Base-by-base conservation (phyloP, 2,113 vertebrate species). In the Alouatta palliata region DNA sequence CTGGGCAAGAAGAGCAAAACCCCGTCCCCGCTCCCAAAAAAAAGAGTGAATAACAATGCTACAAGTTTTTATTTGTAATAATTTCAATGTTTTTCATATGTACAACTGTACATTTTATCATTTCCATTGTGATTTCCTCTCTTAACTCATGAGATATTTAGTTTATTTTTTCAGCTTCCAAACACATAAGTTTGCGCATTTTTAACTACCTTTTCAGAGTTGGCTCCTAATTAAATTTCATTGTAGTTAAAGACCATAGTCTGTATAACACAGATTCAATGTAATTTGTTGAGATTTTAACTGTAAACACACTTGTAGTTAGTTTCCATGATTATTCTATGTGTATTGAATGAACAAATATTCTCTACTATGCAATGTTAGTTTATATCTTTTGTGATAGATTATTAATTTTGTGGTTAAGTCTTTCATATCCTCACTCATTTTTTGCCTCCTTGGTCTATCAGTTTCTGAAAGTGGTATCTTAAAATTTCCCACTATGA, bases 241-340 rank as follows among this genome's bases (percentile, higher is more conserved):
- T 25, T 79, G 61, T 32, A 64, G 61, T 64, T 64, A 73, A 92
- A 80, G 25, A 88, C 87, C 10, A 75, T 3, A 84, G 47, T 75
- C 52, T 95, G 20, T 92, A 45, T 86, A 32, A 90, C 37, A 81
- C 5, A 77, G 19, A 80, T 47, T 54, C n/a, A 88, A 0, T 87
- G 81, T 93, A 95, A 95, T 90, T 54, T 96, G 45, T 37, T 86
- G 84, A 87, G 61, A 95, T 61, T 92, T 81, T 43, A 80, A 68
- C 30, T 84, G 23, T 80, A 2, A 89, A 90, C 27, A 92, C 66
- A 47, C 10, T 40, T 85, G 47, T 71, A 21, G 25, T 52, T 66
- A 71, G 56, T 92, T 82, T 80, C 68, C 37, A 64, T 80, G 68
- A 96, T 66, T 75, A 52, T 86, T 92, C 79, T 95, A 49, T 68